These are phyloP conservation scores for Pristionchus mayeri DNA, from an alignment of 2,888 invertebrate genomes.

Conservation along the genomic window DNA sequence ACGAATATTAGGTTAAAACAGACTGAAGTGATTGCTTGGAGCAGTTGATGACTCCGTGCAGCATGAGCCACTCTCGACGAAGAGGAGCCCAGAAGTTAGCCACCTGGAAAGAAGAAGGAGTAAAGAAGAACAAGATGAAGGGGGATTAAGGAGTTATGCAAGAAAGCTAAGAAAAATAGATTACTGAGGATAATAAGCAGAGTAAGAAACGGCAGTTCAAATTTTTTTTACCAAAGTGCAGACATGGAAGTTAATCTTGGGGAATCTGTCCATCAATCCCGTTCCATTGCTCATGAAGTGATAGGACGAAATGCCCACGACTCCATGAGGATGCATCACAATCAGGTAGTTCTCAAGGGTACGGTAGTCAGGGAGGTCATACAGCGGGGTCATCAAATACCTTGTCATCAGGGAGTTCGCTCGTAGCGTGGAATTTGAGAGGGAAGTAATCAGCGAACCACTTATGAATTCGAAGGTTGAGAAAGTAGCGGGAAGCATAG, in stretches of 20 bases:
- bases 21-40: slow-evolving; percentile 26
- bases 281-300: slow-evolving; percentile 41
- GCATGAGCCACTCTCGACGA: slow-evolving; percentile 36
- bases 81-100: slow-evolving; percentile 2
- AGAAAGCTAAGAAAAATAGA: neutral
- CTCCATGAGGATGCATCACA: slow-evolving; percentile 43
- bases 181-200: neutral
- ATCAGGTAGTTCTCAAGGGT: slow-evolving; percentile 32
- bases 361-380: neutral
- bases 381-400: neutral
- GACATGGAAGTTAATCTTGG: slow-evolving; percentile 29
- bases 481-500: neutral
- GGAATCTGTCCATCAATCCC: slow-evolving; percentile 4
- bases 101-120: neutral
- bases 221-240: slow-evolving; percentile 29
- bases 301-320: neutral
- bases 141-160: neutral
- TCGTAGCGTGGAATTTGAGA: neutral
- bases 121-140: too few relatives aligned
- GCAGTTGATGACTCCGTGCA: slow-evolving; percentile 39
- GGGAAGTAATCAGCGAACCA: neutral
- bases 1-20: neutral
- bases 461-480: neutral
- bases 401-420: neutral
- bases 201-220: too few relatives aligned